Evolutionary conservation across 2,113 vertebrate genomes (phyloP).

Genomic region (Phrynosoma blainvillii): DNA sequence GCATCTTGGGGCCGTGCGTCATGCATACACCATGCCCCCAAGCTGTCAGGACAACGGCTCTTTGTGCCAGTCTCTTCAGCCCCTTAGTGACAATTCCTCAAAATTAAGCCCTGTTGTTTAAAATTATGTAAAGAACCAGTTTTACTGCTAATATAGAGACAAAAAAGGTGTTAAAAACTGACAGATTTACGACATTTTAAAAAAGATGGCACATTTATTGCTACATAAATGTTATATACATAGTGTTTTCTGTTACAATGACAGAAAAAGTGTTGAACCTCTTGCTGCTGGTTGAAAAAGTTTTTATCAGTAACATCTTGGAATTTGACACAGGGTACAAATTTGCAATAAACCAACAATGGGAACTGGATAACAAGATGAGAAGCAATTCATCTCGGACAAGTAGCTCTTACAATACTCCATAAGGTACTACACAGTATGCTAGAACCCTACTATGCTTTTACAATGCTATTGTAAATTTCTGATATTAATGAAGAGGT

Average conservation of each 20-base stretch:
- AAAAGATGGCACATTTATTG: conserved; percentile 99
- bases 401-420: conserved; percentile 88
- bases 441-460: conserved; percentile 89
- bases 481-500: conserved; percentile 95
- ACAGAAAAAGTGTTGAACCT: conserved; percentile 93
- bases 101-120: background rate
- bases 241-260: conserved; percentile 96
- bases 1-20: too few species aligned
- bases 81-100: too few species aligned
- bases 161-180: conserved; percentile 71
- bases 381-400: conserved; percentile 88
- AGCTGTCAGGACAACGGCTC: too few species aligned
- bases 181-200: conserved; percentile 83
- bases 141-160: background rate
- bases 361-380: conserved; percentile 88
- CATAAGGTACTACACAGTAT: conserved; percentile 87
- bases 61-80: too few species aligned
- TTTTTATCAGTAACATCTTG: conserved; percentile 91
- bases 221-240: conserved; percentile 99
- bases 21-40: too few species aligned
- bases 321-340: conserved; percentile 94
- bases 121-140: background rate
- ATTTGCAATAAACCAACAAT: conserved; percentile 91
- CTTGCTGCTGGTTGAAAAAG: conserved; percentile 86
- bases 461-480: conserved; percentile 92